Evolutionary conservation across 2,888 invertebrate genomes (phyloP).

Genomic region (Drosophila lacicola): DNA sequence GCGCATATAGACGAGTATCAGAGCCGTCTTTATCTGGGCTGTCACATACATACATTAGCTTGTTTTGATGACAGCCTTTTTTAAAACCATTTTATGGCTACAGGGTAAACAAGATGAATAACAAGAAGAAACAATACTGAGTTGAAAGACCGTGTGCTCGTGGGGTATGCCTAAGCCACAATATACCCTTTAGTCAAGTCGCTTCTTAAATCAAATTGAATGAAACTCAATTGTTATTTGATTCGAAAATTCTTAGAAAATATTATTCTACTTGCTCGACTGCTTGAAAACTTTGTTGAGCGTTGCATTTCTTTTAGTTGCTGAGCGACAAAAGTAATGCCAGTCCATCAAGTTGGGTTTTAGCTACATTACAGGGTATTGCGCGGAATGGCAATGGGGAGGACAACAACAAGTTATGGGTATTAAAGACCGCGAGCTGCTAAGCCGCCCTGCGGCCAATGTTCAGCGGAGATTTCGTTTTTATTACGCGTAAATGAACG

Average conservation of each 20-base stretch:
- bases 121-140: background rate
- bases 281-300: background rate
- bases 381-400: background rate
- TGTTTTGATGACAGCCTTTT: background rate
- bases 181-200: background rate
- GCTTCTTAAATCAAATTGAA: too few relatives aligned
- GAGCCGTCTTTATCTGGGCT: too few relatives aligned
- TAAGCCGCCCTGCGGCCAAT: constrained; percentile 54
- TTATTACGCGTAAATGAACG: constrained; percentile 75
- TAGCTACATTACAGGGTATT: constrained; percentile 2
- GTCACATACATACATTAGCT: too few relatives aligned
- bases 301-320: background rate
- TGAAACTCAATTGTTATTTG: background rate
- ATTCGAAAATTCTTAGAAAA: background rate
- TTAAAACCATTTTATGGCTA: background rate
- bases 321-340: background rate
- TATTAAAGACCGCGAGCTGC: constrained; percentile 40
- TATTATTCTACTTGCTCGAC: background rate
- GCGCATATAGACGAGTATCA: too few relatives aligned
- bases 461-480: constrained; percentile 63
- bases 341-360: background rate
- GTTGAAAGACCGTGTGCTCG: background rate
- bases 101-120: constrained; percentile 3
- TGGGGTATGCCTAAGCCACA: background rate
- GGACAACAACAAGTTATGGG: constrained; percentile 44